Conservation (phyloP, 2,888 invertebrate genomes). For the Folsomia manolachei region DNA sequence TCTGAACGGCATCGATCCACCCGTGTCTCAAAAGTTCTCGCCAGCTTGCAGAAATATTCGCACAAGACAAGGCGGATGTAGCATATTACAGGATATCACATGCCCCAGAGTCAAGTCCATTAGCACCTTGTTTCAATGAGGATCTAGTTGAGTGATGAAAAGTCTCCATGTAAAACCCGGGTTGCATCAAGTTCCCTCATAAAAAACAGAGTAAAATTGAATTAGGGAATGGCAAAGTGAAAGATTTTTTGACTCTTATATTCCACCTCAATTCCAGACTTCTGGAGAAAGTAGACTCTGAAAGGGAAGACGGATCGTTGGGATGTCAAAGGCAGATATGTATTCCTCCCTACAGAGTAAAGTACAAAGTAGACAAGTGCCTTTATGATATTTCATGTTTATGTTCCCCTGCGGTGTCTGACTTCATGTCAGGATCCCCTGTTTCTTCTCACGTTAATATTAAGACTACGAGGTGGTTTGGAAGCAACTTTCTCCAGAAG, state of each 20-base stretch:
- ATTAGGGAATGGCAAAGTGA: not conserved
- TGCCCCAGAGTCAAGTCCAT: not conserved
- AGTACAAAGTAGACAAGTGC: not conserved
- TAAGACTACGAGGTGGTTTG: no score
- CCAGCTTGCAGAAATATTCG: no score
- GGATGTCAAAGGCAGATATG: not conserved
- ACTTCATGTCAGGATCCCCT: no score
- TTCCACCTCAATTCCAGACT: not conserved
- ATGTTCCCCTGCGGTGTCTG: no score
- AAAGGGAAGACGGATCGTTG: not conserved
- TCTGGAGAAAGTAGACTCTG: not conserved
- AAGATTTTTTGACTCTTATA: not conserved
- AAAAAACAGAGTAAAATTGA: not conserved
- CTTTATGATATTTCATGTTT: not conserved
- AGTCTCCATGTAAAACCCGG: no score
- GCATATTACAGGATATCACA: no score
- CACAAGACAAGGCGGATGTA: no score
- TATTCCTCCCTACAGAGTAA: not conserved
- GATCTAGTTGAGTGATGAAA: no score
- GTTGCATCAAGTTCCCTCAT: no score
- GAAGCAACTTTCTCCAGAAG: not conserved
- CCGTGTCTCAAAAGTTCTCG: no score
- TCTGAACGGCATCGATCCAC: no score
- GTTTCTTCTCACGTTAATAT: no score
- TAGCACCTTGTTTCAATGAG: not conserved